Percentiles rank a stretch among this genome's conserved stretches.
Evolutionary conservation across 2,113 vertebrate genomes (phyloP).

Genomic region (Pholis gunnellus): DNA sequence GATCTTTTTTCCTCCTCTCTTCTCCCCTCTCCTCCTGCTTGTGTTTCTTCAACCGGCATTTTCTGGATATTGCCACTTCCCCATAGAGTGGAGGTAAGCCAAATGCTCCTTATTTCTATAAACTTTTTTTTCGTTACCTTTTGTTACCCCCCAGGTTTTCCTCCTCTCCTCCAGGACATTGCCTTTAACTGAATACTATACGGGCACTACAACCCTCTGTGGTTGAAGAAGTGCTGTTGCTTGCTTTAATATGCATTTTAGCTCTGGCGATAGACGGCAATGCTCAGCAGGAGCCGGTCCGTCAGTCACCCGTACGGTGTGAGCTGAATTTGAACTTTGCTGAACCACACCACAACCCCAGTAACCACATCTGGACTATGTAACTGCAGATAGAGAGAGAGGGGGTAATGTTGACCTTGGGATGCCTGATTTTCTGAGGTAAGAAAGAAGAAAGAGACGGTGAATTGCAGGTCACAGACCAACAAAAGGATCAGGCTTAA

Average conservation of each 20-base stretch:
- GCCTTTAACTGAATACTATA: neutral
- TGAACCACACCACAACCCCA: constrained; percentile 27
- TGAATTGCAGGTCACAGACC: neutral
- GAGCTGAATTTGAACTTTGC: constrained; percentile 55
- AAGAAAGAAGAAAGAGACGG: neutral
- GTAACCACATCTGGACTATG: constrained; percentile 58
- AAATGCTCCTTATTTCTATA: neutral
- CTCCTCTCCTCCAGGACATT: neutral
- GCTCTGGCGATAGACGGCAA: constrained; percentile 10
- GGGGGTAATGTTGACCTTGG: neutral
- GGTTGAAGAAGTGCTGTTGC: constrained; percentile 8
- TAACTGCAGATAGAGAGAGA: constrained; percentile 8
- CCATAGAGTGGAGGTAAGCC: constrained; percentile 82
- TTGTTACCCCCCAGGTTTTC: neutral
- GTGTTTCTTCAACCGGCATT: constrained; percentile 47
- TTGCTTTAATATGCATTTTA: constrained; percentile 25
- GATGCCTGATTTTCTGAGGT: constrained; percentile 10
- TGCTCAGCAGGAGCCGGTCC: constrained; percentile 17
- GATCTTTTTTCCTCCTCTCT: constrained; percentile 21
- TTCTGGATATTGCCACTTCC: constrained; percentile 70
- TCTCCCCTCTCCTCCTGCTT: constrained; percentile 36
- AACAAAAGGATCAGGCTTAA: constrained; percentile 10
- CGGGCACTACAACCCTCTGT: neutral
- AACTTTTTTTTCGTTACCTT: neutral
- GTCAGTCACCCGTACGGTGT: constrained; percentile 37